These are phyloP conservation scores for Anser brachyrhynchus DNA, from an alignment of 2,113 vertebrate genomes.

Conservation along the genomic window DNA sequence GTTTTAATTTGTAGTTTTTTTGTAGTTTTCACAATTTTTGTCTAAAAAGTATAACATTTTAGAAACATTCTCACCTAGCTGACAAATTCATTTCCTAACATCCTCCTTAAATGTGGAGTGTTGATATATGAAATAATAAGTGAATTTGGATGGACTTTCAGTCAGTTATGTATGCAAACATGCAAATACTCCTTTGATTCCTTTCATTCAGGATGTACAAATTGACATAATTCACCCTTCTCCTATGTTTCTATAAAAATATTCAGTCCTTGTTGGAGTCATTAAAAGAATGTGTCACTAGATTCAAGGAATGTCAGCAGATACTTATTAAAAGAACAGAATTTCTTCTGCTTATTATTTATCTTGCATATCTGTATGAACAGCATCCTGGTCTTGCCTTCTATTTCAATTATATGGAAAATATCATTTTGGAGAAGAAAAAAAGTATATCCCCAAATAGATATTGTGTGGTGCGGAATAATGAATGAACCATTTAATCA, in stretches of 20 bases:
- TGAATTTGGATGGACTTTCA: neutral
- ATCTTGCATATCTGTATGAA: neutral
- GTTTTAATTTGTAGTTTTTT: neutral
- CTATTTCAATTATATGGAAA: neutral
- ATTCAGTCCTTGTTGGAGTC: neutral
- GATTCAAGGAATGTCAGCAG: neutral
- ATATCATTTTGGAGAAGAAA: neutral
- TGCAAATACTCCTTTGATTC: neutral
- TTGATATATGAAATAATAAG: neutral
- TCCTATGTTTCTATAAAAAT: neutral
- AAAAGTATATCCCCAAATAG: neutral
- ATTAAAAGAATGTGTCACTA: neutral
- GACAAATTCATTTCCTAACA: neutral
- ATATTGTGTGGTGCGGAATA: neutral
- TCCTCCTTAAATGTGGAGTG: neutral
- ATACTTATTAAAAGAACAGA: neutral
- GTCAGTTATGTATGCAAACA: neutral
- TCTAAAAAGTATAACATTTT: neutral
- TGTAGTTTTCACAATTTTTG: neutral
- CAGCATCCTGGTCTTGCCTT: neutral
- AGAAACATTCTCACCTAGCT: neutral
- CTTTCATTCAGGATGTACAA: neutral
- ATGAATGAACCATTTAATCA: neutral
- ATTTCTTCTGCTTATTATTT: neutral
- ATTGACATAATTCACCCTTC: neutral